Base-by-base conservation (phyloP, 2,888 invertebrate species). In the Aproaerema taeniolella region DNA sequence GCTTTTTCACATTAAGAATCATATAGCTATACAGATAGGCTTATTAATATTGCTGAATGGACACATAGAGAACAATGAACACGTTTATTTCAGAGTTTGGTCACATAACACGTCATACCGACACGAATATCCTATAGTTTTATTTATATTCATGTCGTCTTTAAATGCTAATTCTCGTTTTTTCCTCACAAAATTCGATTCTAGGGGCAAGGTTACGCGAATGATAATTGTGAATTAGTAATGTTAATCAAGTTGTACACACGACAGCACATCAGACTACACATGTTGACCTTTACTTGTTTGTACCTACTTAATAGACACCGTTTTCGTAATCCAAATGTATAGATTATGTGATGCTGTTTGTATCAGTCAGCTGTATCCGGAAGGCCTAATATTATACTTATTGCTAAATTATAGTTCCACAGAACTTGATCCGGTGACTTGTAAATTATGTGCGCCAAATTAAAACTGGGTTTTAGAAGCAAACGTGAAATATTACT, bases 281-380 rank as follows among this genome's bases (percentile, higher is more conserved):
- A n/a, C n/a, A n/a, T n/a, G n/a, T n/a, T n/a, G n/a, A n/a, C n/a
- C n/a, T n/a, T n/a, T n/a, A n/a, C n/a, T n/a, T n/a, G n/a, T n/a
- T n/a, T n/a, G n/a, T n/a, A n/a, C n/a, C n/a, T n/a, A n/a, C n/a
- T n/a, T n/a, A n/a, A n/a, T n/a, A n/a, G n/a, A n/a, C n/a, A n/a
- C n/a, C n/a, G n/a, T n/a, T n/a, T n/a, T n/a, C n/a, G n/a, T n/a
- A n/a, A n/a, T n/a, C n/a, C n/a, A n/a, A n/a, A n/a, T n/a, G n/a
- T n/a, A n/a, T n/a, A n/a, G n/a, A n/a, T n/a, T n/a, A n/a, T n/a
- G n/a, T n/a, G n/a, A n/a, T n/a, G n/a, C n/a, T n/a, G n/a, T n/a
- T n/a, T n/a, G n/a, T n/a, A 28, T 33, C 29, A 37, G 10, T 40
- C 35, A 35, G 28, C 41, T 41, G 36, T 41, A 41, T 32, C 37